These are phyloP conservation scores for Eledone cirrhosa DNA, from an alignment of 2,888 invertebrate genomes.

Conservation along the genomic window DNA sequence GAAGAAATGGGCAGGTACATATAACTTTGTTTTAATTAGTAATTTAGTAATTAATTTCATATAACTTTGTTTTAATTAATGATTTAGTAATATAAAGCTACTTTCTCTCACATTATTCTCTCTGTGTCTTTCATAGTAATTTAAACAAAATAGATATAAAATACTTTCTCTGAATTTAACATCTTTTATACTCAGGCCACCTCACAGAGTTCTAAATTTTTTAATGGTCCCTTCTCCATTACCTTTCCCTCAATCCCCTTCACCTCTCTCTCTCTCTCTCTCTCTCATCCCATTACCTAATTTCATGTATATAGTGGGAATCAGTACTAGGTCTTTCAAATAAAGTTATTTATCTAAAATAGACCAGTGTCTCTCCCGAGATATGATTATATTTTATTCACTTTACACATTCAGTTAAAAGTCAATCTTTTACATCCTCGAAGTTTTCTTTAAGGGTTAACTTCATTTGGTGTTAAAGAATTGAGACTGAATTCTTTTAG, in stretches of 20 bases:
- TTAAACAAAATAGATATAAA: not conserved
- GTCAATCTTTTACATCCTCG: too few relatives aligned
- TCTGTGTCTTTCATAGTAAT: not conserved
- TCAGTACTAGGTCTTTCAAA: not conserved
- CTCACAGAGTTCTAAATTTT: too few relatives aligned
- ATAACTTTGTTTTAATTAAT: too few relatives aligned
- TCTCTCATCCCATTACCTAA: not conserved
- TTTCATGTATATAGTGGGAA: not conserved
- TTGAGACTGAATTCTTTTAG: not conserved
- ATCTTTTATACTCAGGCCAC: not conserved
- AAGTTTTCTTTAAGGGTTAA: too few relatives aligned
- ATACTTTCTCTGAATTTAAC: not conserved
- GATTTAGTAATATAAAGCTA: too few relatives aligned
- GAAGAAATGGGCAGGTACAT: constrained; percentile 35
- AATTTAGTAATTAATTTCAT: too few relatives aligned
- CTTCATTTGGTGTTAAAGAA: too few relatives aligned
- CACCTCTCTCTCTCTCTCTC: not conserved
- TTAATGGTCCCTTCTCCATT: too few relatives aligned
- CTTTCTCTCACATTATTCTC: too few relatives aligned
- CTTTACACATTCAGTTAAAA: too few relatives aligned
- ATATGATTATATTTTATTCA: too few relatives aligned
- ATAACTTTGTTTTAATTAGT: too few relatives aligned
- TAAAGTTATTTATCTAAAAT: not conserved
- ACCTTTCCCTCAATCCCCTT: not conserved
- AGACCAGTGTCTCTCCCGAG: not conserved